These are phyloP conservation scores for Vicugna pacos DNA, from an alignment of 2,113 vertebrate genomes.

Conservation along the genomic window DNA sequence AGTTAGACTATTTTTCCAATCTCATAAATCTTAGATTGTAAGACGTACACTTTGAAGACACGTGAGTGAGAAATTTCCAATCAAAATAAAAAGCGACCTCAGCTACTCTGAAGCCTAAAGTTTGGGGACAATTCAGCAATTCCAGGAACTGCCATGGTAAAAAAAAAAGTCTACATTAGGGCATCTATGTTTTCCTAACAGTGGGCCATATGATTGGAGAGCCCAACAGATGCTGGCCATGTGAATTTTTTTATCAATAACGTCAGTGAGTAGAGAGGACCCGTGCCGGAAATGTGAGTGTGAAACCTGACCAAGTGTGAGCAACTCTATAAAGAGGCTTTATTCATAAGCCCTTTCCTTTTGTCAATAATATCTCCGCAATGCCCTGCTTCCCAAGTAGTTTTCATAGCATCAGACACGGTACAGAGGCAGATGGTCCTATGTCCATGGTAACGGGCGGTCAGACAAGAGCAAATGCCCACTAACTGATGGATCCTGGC, in stretches of 20 bases:
- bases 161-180: neutral
- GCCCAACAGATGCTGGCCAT: neutral
- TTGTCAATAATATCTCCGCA: neutral
- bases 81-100: neutral
- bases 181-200: neutral
- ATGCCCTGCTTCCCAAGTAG: neutral
- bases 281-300: neutral
- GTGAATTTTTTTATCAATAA: neutral
- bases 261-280: neutral
- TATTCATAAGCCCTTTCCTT: neutral
- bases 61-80: neutral
- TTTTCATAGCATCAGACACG: neutral
- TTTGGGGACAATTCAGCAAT: neutral
- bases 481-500: accelerated
- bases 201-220: neutral
- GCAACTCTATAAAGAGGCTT: neutral
- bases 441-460: accelerated
- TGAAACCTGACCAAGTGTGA: neutral
- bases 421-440: neutral
- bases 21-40: neutral
- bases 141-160: neutral
- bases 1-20: neutral
- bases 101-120: neutral
- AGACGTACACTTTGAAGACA: neutral
- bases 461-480: accelerated